phyloP scores from a whole-genome alignment of 2,888 invertebrate species.

The Chrysomela aeneicollis region DNA sequence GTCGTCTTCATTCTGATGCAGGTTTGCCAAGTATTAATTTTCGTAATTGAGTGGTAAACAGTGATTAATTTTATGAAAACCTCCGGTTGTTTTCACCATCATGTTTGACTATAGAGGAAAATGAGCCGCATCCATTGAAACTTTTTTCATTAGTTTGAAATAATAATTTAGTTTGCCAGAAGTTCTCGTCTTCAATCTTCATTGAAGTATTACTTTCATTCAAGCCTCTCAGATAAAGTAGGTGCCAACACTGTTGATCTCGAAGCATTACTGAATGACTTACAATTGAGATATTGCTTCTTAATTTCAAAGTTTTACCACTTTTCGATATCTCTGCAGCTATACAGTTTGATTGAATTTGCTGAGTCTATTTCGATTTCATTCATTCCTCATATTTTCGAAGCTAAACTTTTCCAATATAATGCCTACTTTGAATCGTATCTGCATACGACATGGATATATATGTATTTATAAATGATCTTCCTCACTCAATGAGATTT shows the following conservation, averaged over 20 bases:
- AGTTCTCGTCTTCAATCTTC: background rate
- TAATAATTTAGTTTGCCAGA: background rate
- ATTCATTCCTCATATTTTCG: too few relatives aligned
- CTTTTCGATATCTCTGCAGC: too few relatives aligned
- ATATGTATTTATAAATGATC: too few relatives aligned
- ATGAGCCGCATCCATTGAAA: background rate
- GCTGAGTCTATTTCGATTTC: too few relatives aligned
- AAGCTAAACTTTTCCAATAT: too few relatives aligned
- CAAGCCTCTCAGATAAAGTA: background rate
- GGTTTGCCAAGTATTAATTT: too few relatives aligned
- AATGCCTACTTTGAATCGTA: too few relatives aligned
- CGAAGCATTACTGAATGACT: background rate
- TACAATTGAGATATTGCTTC: background rate
- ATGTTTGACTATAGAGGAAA: background rate
- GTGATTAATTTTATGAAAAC: background rate
- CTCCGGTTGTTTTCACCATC: background rate
- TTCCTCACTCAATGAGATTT: too few relatives aligned
- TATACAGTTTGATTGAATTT: too few relatives aligned
- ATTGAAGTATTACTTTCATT: background rate
- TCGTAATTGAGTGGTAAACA: too few relatives aligned
- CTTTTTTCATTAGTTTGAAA: background rate
- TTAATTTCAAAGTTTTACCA: background rate
- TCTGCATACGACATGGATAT: too few relatives aligned
- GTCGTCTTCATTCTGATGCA: too few relatives aligned
- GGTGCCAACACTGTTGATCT: background rate